Conservation (phyloP, 2,888 invertebrate species). For the Criorhina ranunculi region DNA sequence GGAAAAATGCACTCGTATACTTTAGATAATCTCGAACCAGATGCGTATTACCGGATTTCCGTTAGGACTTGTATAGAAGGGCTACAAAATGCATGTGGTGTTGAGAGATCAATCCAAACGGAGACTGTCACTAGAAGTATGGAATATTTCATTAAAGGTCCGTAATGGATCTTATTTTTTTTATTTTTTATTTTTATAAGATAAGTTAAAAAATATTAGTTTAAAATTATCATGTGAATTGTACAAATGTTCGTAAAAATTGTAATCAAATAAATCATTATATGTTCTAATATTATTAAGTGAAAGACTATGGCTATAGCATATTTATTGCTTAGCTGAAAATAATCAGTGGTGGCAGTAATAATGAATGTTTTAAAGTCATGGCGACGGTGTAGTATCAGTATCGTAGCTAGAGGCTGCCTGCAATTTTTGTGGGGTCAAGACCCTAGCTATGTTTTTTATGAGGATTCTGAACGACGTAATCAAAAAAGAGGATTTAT, state of each 20-base stretch:
- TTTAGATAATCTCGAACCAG: conserved; percentile 77
- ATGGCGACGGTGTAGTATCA: too few species aligned
- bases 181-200: neutral
- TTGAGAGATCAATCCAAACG: conserved; percentile 76
- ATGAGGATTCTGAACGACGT: too few species aligned
- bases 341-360: too few species aligned
- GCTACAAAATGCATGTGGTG: conserved; percentile 81
- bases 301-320: too few species aligned
- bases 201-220: neutral
- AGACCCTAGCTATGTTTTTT: too few species aligned
- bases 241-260: conserved; percentile 6
- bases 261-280: too few species aligned
- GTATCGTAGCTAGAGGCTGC: too few species aligned
- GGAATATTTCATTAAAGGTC: conserved; percentile 30
- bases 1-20: conserved; percentile 78
- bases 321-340: too few species aligned
- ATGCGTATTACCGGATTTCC: conserved; percentile 79
- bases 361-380: too few species aligned
- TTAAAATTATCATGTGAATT: neutral
- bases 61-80: conserved; percentile 80
- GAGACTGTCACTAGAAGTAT: conserved; percentile 78
- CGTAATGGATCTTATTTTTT: neutral
- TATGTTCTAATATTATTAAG: too few species aligned
- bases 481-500: too few species aligned
- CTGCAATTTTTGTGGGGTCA: too few species aligned